Percentiles rank a stretch among this genome's conserved stretches.
Conservation (phyloP, 2,113 vertebrate species). For the Sylvietta virens region DNA sequence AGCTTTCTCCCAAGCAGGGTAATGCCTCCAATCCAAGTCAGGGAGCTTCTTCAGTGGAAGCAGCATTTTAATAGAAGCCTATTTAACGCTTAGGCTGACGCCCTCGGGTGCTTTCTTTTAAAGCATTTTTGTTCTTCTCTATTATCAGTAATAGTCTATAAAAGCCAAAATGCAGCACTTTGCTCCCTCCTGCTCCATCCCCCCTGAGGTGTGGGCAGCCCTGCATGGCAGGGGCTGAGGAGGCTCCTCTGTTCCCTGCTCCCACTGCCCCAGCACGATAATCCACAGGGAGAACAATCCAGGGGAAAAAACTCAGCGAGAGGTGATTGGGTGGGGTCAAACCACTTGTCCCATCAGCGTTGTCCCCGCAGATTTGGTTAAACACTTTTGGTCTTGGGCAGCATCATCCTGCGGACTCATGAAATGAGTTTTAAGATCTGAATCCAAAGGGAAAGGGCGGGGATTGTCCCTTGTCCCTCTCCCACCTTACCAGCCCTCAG, state of each 20-base stretch:
- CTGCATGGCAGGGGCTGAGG: neutral
- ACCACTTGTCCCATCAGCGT: rapidly evolving
- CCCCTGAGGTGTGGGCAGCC: neutral
- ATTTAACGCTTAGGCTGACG: conserved; percentile 14
- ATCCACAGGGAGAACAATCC: neutral
- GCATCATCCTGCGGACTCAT: neutral
- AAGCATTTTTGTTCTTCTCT: conserved; percentile 21
- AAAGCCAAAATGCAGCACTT: neutral
- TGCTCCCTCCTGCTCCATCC: neutral
- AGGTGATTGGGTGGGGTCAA: neutral
- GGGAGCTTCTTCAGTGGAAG: neutral
- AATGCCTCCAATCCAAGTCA: neutral
- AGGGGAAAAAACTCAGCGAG: rapidly evolving
- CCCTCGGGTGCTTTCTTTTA: conserved; percentile 40
- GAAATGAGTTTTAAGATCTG: neutral
- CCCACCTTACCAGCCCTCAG: neutral
- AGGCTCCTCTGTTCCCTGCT: neutral
- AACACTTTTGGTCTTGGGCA: neutral
- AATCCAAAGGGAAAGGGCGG: neutral
- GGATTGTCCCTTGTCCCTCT: neutral
- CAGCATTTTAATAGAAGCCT: neutral
- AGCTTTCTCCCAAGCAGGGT: neutral
- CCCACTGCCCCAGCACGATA: neutral
- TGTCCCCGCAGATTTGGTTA: neutral
- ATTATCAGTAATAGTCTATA: conserved; percentile 2